Evolutionary conservation across 1,140 invertebrate species (phyloP).

Genomic region (Ceratina australensis): DNA sequence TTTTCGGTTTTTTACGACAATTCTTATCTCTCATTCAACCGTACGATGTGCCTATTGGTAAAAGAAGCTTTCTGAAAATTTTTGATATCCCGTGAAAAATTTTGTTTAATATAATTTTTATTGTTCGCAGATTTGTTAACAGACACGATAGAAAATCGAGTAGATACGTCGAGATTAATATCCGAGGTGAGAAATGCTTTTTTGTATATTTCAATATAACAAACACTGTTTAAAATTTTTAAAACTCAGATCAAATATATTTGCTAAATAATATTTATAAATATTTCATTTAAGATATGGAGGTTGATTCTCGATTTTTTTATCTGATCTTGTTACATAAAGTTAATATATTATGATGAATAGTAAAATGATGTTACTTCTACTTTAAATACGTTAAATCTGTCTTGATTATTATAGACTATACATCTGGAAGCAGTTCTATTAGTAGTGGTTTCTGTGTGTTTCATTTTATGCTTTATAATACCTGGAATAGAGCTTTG

Average conservation of each 20-base stretch:
- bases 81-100: no score
- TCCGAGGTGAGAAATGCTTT: constrained; percentile 68
- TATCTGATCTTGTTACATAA: no score
- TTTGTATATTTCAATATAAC: background rate
- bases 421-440: constrained; percentile 71
- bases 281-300: no score
- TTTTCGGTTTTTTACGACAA: constrained; percentile 80
- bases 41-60: constrained; percentile 80
- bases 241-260: no score
- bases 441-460: constrained; percentile 67
- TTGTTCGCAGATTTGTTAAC: constrained; percentile 69
- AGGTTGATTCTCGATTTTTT: no score
- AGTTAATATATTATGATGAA: no score
- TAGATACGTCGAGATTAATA: constrained; percentile 69
- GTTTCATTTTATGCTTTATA: constrained; percentile 72
- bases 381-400: background rate
- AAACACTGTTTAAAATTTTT: no score
- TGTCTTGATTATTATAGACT: constrained; percentile 61
- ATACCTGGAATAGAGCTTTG: constrained; percentile 75
- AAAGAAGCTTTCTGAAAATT: background rate
- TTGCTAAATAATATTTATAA: no score
- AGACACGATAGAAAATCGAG: constrained; percentile 71
- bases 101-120: constrained; percentile 27
- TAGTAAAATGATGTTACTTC: no score
- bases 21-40: constrained; percentile 81